Base-by-base conservation (phyloP, 1,140 invertebrate species). In the Pomacea maculata region DNA sequence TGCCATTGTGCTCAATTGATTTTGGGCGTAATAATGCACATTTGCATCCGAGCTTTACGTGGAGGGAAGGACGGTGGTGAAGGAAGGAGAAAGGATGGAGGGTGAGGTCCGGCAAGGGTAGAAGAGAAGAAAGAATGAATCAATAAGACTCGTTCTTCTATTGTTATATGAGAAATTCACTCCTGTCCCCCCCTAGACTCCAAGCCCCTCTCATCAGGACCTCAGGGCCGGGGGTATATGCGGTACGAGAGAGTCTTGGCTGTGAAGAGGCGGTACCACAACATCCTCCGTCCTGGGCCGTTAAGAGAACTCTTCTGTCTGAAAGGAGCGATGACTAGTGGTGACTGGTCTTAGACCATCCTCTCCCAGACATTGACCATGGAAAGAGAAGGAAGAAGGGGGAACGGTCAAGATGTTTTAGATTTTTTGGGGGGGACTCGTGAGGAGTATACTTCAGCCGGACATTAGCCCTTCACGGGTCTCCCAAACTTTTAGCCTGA, bases 21-120 rank as follows among this genome's bases (percentile, higher is more conserved):
- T 82, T 82, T 82, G 71, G 54, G 61, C 65, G 76, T 82, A 82
- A 82, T 82, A 82, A 82, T 82, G 81, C 81, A 82, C 81, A 82
- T 82, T 82, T 82, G 81, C 81, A 82, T 82, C 80, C 52, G 71
- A 79, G 81, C 77, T 79, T 79, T 70, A 34, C 61, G 63, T 45
- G 61, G 52, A 1, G 75, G 64, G 63, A 15, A 14, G 63, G 75
- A 45, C 4, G 75, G 34, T 25, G 75, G 2, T 63, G 21, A 34
- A 19, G 64, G 29, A n/a, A 63, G 64, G 29, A 17, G 11, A 63
- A 34, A 11, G 67, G 11, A 0, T 11, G 21, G 14, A 19, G 10
- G 45, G 0, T 17, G 52, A 52, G 21, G 45, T 54, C n/a, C n/a
- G 74, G 64, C 21, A 63, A 52, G 72, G 52, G 45, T 54, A 19